Percentiles rank a stretch among this genome's conserved stretches.
Conservation (phyloP, 2,797 vertebrate genomes). For the Danio tinwini region DNA sequence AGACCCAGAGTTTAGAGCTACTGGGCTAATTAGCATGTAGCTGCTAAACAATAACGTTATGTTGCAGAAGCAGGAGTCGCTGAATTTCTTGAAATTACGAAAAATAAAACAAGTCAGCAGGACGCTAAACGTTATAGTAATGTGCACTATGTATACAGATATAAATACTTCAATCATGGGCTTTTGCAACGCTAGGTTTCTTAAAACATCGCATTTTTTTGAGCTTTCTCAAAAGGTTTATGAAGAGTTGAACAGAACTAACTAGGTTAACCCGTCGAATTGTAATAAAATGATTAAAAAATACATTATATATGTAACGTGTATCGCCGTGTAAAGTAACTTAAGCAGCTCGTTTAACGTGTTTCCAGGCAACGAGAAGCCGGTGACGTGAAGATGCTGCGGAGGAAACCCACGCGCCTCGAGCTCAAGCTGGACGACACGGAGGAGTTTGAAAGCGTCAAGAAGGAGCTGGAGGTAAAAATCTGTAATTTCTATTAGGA, state of each 20-base stretch:
- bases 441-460: constrained; percentile 92
- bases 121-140: not conserved
- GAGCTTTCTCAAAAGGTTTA: no score
- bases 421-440: constrained; percentile 95
- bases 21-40: constrained; percentile 29
- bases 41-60: constrained; percentile 20
- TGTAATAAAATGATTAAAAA: no score
- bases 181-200: no score
- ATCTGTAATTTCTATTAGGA: not conserved
- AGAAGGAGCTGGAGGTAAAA: constrained; percentile 91
- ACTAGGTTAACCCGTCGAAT: no score
- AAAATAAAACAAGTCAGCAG: no score
- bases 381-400: constrained; percentile 79
- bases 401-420: constrained; percentile 92
- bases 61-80: not conserved
- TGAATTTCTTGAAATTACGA: not conserved
- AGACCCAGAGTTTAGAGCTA: not conserved
- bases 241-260: not conserved
- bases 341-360: no score
- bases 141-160: not conserved
- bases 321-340: no score
- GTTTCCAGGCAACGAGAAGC: not conserved
- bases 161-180: no score
- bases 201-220: no score
- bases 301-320: no score